These are phyloP conservation scores for Polyommatus iphigenia DNA, from an alignment of 2,888 invertebrate species.

Conservation along the genomic window DNA sequence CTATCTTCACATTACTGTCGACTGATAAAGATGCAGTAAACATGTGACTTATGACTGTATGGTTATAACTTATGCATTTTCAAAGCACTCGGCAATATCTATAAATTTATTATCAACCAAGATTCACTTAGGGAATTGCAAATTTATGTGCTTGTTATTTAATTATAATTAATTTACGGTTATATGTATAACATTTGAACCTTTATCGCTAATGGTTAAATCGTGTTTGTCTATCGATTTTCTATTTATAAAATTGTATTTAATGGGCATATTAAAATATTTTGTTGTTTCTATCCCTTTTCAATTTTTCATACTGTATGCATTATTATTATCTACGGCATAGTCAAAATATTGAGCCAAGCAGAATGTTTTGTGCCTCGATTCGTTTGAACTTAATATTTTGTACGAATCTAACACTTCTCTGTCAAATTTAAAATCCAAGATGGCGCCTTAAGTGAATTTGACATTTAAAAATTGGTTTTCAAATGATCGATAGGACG, in stretches of 20 bases:
- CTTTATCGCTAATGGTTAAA: slow-evolving; percentile 18
- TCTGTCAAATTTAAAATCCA: slow-evolving; percentile 8
- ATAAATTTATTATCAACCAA: slow-evolving; percentile 19
- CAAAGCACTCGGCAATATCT: slow-evolving; percentile 22
- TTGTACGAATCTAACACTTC: background rate
- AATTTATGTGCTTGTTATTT: slow-evolving; percentile 28
- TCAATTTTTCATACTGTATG: background rate
- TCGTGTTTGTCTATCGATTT: slow-evolving; percentile 5
- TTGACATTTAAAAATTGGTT: slow-evolving; percentile 46
- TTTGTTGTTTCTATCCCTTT: background rate
- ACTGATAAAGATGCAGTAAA: slow-evolving; percentile 13
- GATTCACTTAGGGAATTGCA: slow-evolving; percentile 23
- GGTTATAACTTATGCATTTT: background rate
- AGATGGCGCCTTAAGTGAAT: slow-evolving; percentile 40
- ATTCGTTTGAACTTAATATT: too few relatives aligned
- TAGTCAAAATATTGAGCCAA: too few relatives aligned
- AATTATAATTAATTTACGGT: background rate
- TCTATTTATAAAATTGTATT: slow-evolving; percentile 1
- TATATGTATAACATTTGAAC: background rate
- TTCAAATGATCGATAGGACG: slow-evolving; percentile 69
- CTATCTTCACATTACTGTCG: background rate
- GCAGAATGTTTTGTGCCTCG: too few relatives aligned
- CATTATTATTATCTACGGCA: too few relatives aligned
- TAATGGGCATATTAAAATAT: background rate
- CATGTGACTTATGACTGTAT: background rate